Base-by-base conservation (phyloP, 2,888 invertebrate species). In the Leptopilina myrica region DNA sequence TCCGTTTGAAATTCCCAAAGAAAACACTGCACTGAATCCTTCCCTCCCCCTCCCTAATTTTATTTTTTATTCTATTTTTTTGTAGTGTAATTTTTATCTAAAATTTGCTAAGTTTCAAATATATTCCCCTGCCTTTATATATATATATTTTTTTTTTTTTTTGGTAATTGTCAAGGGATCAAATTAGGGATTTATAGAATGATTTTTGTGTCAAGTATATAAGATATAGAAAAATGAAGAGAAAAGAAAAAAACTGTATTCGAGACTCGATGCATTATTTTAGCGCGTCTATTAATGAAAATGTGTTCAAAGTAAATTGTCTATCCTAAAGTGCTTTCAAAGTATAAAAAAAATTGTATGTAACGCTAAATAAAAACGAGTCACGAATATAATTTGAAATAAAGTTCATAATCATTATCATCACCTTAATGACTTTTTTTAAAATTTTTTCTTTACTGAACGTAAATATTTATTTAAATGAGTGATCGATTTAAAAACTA, bases 381-480 rank as follows among this genome's bases (percentile, higher is more conserved):
- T 56, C 73, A 1, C 33, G 73, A 73, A 73, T 73, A 73, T 14
- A 26, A 46, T 12, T 11, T 46, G 49, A 49, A 49, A 49, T 9
- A 49, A 49, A 49, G 49, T 11, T 49, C 49, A 49, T 49, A 49
- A 46, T 73, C 73, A 56, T 73, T 26, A 20, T 26, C 33, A 33
- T 56, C 26, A 53, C 14, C 2, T 9, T 0, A 33, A 73, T 20
- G 26, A 56, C 33, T 62, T 73, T 56, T 73, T 49, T 49, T 4
- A 1, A 1, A 0, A 14, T 53, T 20, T 26, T 53, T 56, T 62
- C 49, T 56, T 73, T 73, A 53, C 33, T 53, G 53, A 73, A 56
- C 14, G 73, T 56, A 73, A 33, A 56, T 73, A 73, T 73, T 73
- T 73, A 73, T 73, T 73, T 73, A 53, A 69, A 73, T 20, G 33